Conservation (phyloP, 2,888 invertebrate genomes). For the Philopedon plagiatum region DNA sequence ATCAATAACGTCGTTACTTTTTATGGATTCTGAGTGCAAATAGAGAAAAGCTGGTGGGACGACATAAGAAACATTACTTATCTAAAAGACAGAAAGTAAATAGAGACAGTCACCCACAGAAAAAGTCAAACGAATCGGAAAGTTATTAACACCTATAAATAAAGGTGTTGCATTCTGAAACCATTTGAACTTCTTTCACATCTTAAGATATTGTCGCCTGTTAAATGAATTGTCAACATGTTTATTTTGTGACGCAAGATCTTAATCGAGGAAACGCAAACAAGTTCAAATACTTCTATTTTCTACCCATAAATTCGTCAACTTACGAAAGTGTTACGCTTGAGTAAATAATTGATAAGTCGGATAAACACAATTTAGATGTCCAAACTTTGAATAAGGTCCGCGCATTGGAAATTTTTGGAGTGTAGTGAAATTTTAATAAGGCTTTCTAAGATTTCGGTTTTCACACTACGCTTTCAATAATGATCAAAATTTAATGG, state of each 20-base stretch:
- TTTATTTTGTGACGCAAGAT: conserved; percentile 17
- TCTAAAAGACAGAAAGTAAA: background rate
- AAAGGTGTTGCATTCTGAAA: background rate
- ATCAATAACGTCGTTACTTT: background rate
- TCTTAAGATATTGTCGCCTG: conserved; percentile 5
- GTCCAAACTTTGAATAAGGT: conserved; percentile 24
- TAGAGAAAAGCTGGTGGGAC: background rate
- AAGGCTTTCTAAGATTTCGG: background rate
- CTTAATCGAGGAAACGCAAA: conserved; percentile 16
- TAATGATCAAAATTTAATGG: background rate
- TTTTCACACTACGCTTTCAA: background rate
- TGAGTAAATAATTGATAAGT: conserved; percentile 21
- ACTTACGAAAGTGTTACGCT: conserved; percentile 20
- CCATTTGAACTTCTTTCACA: conserved; percentile 6
- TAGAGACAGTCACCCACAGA: conserved; percentile 1
- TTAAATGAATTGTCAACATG: conserved; percentile 8
- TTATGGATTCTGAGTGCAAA: background rate
- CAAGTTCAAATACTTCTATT: conserved; percentile 16
- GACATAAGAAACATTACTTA: background rate
- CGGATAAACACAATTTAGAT: conserved; percentile 16
- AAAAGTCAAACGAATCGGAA: conserved; percentile 1
- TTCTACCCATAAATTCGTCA: conserved; percentile 18
- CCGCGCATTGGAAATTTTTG: conserved; percentile 4
- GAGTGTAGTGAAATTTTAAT: conserved; percentile 8
- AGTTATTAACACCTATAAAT: conserved; percentile 15